Evolutionary conservation across 2,797 vertebrate species (phyloP).

Genomic region (Emys orbicularis): DNA sequence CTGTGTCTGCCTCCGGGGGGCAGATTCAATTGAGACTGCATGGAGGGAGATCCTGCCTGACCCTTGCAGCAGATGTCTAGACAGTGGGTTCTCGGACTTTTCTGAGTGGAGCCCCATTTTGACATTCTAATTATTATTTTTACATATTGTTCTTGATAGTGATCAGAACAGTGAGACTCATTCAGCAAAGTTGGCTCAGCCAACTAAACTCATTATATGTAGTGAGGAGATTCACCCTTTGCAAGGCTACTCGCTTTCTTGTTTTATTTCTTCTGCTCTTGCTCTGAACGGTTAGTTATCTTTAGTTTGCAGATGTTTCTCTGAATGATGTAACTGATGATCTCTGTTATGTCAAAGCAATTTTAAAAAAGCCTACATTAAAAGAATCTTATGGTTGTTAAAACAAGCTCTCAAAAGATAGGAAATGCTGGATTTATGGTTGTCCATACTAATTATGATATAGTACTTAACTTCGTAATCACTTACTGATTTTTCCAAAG

Average conservation of each 20-base stretch:
- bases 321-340: not conserved
- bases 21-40: not conserved
- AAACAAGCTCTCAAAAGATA: not conserved
- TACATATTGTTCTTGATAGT: not conserved
- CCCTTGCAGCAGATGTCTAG: not conserved
- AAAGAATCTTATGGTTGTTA: not conserved
- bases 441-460: not conserved
- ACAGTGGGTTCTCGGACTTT: not conserved
- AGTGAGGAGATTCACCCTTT: not conserved
- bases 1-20: not conserved
- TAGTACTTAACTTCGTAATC: not conserved
- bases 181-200: not conserved
- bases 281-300: not conserved
- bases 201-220: not conserved
- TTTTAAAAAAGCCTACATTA: not conserved
- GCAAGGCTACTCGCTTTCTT: not conserved
- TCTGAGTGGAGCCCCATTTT: not conserved
- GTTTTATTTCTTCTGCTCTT: conserved; percentile 8
- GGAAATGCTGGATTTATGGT: not conserved
- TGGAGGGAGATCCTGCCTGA: not conserved
- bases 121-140: not conserved
- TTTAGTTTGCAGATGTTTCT: not conserved
- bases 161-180: not conserved
- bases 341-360: not conserved
- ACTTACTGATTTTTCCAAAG: not conserved